Evolutionary conservation across 2,797 vertebrate genomes (phyloP).

Genomic region (Lepus oiostolus): DNA sequence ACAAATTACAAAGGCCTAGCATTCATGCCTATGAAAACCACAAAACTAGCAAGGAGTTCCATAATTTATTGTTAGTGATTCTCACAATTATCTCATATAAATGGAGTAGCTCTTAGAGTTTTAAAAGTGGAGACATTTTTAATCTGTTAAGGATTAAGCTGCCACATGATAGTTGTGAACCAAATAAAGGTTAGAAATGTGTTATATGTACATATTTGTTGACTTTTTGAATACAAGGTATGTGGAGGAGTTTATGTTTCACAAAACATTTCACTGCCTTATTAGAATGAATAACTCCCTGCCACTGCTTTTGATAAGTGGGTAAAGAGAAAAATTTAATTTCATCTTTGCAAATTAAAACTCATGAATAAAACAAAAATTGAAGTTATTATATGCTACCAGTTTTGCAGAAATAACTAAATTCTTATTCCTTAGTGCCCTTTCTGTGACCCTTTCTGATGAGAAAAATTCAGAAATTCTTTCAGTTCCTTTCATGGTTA

Average conservation of each 20-base stretch:
- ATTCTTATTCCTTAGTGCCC: neutral
- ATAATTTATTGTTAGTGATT: neutral
- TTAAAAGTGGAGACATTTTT: neutral
- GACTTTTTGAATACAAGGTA: constrained; percentile 3
- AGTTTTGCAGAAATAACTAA: neutral
- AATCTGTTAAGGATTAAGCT: constrained; percentile 18
- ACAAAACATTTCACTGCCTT: neutral
- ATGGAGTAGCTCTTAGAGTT: neutral
- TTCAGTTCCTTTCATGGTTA: constrained; percentile 3
- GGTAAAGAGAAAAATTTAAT: neutral
- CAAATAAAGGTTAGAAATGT: neutral
- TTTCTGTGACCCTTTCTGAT: neutral
- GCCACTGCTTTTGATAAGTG: neutral
- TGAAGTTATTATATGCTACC: neutral
- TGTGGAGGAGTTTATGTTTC: neutral
- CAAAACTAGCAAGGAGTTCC: neutral
- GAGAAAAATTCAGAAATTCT: constrained; percentile 24
- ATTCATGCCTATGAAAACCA: neutral
- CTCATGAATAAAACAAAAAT: neutral
- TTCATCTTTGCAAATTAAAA: constrained; percentile 24
- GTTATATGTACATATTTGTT: neutral
- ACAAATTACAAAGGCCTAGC: neutral
- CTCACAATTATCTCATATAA: neutral
- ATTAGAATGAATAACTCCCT: neutral
- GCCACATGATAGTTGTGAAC: neutral